These are phyloP conservation scores for Osedax fenrisi DNA, from an alignment of 2,888 invertebrate genomes.

Conservation along the genomic window DNA sequence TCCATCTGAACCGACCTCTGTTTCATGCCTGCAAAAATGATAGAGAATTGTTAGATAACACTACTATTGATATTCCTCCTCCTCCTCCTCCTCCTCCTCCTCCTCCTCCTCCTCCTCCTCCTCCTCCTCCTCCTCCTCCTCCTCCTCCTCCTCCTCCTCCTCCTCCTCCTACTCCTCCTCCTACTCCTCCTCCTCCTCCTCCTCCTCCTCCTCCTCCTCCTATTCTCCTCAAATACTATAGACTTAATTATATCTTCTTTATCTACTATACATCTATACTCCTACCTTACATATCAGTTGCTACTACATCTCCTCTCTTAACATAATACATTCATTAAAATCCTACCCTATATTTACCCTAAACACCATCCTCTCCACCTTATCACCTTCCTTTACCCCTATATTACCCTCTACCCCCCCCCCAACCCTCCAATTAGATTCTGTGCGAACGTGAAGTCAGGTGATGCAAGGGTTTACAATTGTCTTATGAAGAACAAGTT, in stretches of 20 bases:
- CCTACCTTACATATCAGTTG: not conserved
- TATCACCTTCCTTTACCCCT: not conserved
- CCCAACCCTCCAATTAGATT: slow-evolving; percentile 36
- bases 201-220: no score
- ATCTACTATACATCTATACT: no score
- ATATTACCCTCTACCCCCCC: not conserved
- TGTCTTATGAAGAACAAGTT: slow-evolving; percentile 74
- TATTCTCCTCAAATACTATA: no score
- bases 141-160: not conserved
- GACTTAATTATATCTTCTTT: no score
- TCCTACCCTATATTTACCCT: no score
- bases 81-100: slow-evolving; percentile 3
- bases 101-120: not conserved
- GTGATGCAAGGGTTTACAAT: slow-evolving; percentile 72
- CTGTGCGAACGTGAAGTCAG: slow-evolving; percentile 65
- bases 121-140: slow-evolving; percentile 4
- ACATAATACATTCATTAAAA: not conserved
- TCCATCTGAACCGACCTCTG: slow-evolving; percentile 74
- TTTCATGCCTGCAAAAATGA: slow-evolving; percentile 79
- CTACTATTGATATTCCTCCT: no score
- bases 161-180: no score
- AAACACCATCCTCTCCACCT: not conserved
- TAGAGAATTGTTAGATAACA: slow-evolving; percentile 54
- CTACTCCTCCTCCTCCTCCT: no score
- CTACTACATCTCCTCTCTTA: not conserved